Evolutionary conservation across 2,113 vertebrate genomes (phyloP).

Genomic region (Hyaena hyaena): DNA sequence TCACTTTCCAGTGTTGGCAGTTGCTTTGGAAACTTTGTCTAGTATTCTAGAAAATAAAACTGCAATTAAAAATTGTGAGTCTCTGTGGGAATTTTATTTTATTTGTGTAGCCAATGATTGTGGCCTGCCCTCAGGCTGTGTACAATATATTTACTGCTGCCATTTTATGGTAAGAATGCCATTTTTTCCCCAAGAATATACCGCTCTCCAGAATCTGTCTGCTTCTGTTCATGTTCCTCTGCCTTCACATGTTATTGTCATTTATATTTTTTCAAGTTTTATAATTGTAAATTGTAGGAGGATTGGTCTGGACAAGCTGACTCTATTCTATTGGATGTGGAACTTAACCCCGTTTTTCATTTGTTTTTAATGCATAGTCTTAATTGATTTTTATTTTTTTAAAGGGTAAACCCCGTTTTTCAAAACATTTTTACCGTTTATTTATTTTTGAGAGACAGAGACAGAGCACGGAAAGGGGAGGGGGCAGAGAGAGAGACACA

Average conservation of each 20-base stretch:
- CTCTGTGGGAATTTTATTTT: background rate
- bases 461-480: too few relatives aligned
- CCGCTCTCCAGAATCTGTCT: background rate
- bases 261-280: background rate
- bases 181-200: background rate
- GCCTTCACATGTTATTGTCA: background rate
- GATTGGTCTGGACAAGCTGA: background rate
- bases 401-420: too few relatives aligned
- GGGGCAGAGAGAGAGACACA: too few relatives aligned
- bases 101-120: background rate
- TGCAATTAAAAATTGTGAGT: background rate
- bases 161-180: background rate
- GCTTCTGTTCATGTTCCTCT: background rate
- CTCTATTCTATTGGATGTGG: background rate
- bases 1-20: background rate
- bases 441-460: too few relatives aligned
- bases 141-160: background rate
- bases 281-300: background rate
- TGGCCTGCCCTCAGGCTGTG: background rate
- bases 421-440: too few relatives aligned
- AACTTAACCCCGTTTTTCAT: background rate
- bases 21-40: background rate
- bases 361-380: background rate
- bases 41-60: background rate
- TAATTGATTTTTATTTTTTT: background rate